phyloP scores from a whole-genome alignment of 2,113 vertebrate species.

The Acrocephalus kingi region DNA sequence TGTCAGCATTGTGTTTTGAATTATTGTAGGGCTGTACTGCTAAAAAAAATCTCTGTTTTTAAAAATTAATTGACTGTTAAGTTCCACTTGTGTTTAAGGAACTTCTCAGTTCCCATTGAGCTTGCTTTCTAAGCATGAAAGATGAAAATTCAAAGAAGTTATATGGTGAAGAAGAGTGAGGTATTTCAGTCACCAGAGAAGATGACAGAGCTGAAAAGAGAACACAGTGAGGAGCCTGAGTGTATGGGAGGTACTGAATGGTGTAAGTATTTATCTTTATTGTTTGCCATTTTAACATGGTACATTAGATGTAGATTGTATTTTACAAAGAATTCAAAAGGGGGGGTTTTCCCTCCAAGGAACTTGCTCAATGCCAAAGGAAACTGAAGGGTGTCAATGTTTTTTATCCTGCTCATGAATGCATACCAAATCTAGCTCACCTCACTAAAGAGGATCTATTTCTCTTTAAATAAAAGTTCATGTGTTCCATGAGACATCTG shows the following conservation, averaged over 20 bases:
- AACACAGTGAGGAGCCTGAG: not conserved
- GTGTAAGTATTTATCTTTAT: not conserved
- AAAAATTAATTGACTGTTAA: not conserved
- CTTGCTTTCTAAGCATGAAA: not conserved
- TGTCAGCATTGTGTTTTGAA: not conserved
- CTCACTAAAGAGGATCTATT: conserved; percentile 1
- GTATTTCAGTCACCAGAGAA: not conserved
- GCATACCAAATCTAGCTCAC: not conserved
- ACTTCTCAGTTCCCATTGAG: not conserved
- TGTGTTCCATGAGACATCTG: not conserved
- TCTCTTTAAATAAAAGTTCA: not conserved
- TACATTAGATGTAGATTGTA: not conserved
- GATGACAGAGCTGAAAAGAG: not conserved
- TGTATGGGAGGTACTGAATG: not conserved
- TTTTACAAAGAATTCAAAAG: not conserved
- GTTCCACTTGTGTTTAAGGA: conserved; percentile 14
- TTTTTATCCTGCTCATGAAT: not conserved
- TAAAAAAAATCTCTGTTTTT: not conserved
- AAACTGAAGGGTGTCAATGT: not conserved
- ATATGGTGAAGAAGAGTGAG: not conserved
- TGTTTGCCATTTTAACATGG: not conserved
- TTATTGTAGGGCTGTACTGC: not conserved
- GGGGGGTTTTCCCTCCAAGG: not conserved
- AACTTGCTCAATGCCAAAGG: not conserved
- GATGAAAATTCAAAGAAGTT: not conserved